These are phyloP conservation scores for Entelurus aequoreus DNA, from an alignment of 2,113 vertebrate species.

Conservation along the genomic window DNA sequence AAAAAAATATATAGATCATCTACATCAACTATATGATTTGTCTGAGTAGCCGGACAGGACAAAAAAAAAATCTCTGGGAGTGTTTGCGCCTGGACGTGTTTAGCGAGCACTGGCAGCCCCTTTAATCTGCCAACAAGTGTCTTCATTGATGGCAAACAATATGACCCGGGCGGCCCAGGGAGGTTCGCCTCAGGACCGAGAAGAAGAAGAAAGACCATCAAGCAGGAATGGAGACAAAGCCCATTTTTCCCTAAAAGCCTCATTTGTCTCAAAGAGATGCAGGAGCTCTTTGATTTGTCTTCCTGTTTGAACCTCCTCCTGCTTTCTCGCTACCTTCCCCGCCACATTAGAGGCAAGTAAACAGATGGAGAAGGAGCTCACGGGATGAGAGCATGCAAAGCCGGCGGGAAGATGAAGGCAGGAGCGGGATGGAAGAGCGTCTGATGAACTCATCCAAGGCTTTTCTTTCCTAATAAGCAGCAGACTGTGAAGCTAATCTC, in stretches of 20 bases:
- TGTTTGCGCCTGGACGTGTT: slow-evolving; percentile 50
- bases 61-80: too few relatives aligned
- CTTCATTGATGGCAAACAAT: slow-evolving; percentile 64
- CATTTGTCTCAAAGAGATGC: slow-evolving; percentile 46
- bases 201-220: slow-evolving; percentile 31
- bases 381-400: slow-evolving; percentile 37
- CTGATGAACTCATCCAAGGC: slow-evolving; percentile 71
- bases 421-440: slow-evolving; percentile 39
- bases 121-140: slow-evolving; percentile 59
- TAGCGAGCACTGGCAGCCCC: slow-evolving; percentile 43
- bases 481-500: slow-evolving; percentile 68
- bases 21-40: too few relatives aligned
- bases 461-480: slow-evolving; percentile 74
- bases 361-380: slow-evolving; percentile 51
- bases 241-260: slow-evolving; percentile 35
- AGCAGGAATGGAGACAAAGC: slow-evolving; percentile 47
- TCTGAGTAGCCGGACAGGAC: too few relatives aligned
- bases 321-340: background rate
- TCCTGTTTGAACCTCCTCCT: slow-evolving; percentile 36
- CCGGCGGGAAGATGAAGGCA: slow-evolving; percentile 35
- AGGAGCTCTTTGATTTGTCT: slow-evolving; percentile 45
- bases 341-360: slow-evolving; percentile 43
- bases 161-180: slow-evolving; percentile 25
- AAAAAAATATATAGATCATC: too few relatives aligned
- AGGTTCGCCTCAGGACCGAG: slow-evolving; percentile 5